These are phyloP conservation scores for Onychomys arenicola DNA, from an alignment of 2,797 vertebrate genomes.

Conservation along the genomic window DNA sequence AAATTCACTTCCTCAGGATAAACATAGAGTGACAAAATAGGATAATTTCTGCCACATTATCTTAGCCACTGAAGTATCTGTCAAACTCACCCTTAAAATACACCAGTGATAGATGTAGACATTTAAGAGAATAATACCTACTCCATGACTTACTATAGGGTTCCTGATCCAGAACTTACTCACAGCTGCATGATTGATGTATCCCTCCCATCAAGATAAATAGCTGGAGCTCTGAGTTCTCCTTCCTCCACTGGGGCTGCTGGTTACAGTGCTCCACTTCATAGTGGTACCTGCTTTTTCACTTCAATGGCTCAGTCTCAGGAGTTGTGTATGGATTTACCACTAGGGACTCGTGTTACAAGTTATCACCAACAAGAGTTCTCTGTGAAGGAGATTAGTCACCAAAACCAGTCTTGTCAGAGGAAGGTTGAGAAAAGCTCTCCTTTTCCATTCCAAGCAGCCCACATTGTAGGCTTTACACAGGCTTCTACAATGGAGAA, in stretches of 20 bases:
- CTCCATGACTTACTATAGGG: background rate
- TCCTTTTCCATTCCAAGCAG: background rate
- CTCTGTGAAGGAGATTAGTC: background rate
- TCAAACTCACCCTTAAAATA: background rate
- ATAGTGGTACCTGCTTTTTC: background rate
- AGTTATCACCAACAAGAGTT: background rate
- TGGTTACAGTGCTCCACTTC: background rate
- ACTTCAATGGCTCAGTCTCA: background rate
- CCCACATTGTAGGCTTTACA: too few species aligned
- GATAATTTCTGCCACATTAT: background rate
- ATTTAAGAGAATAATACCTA: background rate
- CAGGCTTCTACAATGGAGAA: background rate
- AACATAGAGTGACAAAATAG: background rate
- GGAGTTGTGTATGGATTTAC: rapidly evolving
- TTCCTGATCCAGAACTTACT: background rate
- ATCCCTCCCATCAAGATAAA: background rate
- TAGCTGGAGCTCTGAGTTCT: background rate
- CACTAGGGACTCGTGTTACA: background rate
- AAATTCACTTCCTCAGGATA: background rate
- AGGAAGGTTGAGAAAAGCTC: background rate
- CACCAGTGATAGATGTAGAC: background rate
- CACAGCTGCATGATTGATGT: background rate
- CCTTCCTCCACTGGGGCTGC: background rate
- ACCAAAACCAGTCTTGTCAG: background rate
- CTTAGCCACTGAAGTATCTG: background rate